Conservation (phyloP, 1,140 invertebrate genomes). For the Pinna nobilis region DNA sequence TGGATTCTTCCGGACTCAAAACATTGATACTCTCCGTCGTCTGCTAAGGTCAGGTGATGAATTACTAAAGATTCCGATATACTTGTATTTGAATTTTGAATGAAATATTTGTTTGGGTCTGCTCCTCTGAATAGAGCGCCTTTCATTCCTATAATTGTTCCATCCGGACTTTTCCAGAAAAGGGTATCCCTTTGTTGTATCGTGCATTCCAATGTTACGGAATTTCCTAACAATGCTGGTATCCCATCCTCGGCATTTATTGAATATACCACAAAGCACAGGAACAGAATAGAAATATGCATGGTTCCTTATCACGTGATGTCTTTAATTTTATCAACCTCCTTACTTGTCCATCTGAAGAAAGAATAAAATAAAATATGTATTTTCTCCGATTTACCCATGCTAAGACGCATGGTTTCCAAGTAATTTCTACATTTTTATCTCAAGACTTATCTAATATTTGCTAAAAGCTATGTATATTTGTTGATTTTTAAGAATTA, state of each 20-base stretch:
- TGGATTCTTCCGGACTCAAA: slow-evolving; percentile 22
- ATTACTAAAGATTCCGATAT: slow-evolving; percentile 40
- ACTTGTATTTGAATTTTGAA: slow-evolving; percentile 22
- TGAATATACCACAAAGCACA: no score
- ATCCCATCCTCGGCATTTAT: slow-evolving; percentile 11
- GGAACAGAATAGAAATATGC: no score
- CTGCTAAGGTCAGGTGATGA: slow-evolving; percentile 35
- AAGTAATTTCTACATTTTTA: no score
- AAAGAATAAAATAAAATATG: no score
- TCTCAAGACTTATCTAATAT: no score
- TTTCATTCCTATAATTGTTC: slow-evolving; percentile 38
- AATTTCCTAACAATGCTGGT: slow-evolving; percentile 30
- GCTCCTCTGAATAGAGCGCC: slow-evolving; percentile 5
- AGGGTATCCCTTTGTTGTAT: slow-evolving; percentile 17
- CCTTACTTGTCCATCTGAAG: no score
- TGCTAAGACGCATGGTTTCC: no score
- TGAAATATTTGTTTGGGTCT: slow-evolving; percentile 35
- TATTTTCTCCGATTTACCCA: no score
- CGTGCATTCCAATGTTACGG: slow-evolving; percentile 26
- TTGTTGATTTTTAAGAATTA: no score
- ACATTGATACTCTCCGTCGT: slow-evolving; percentile 46
- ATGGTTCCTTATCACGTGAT: no score
- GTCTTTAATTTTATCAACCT: no score
- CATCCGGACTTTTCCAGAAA: slow-evolving; percentile 36
- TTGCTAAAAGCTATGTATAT: no score